Percentiles rank a stretch among this genome's conserved stretches.
These are phyloP conservation scores for Gobio occitaniae DNA, from an alignment of 2,797 vertebrate genomes.

Conservation along the genomic window DNA sequence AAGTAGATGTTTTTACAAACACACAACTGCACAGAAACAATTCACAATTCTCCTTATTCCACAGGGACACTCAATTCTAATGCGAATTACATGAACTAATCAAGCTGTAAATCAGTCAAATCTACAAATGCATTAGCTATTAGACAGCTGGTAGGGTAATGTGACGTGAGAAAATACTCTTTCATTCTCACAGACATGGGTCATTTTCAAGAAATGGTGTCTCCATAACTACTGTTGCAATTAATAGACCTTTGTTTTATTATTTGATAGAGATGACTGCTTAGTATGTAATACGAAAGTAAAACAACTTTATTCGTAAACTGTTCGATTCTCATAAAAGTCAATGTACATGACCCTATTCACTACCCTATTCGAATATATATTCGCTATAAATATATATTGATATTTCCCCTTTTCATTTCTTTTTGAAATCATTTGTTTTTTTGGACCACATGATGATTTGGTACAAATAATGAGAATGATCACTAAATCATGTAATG, in stretches of 20 bases:
- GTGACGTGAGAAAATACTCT: constrained; percentile 9
- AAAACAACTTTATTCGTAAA: not conserved
- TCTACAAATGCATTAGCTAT: constrained; percentile 38
- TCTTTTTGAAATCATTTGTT: not conserved
- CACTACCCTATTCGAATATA: too few relatives aligned
- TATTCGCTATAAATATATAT: too few relatives aligned
- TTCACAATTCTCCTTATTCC: constrained; percentile 13
- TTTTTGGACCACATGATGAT: not conserved
- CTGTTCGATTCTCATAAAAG: not conserved
- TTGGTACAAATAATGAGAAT: not conserved
- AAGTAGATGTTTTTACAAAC: constrained; percentile 13
- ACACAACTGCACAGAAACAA: constrained; percentile 15
- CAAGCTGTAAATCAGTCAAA: constrained; percentile 18
- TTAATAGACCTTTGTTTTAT: not conserved
- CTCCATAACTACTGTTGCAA: not conserved
- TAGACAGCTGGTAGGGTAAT: not conserved
- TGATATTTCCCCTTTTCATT: not conserved
- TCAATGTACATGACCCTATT: not conserved
- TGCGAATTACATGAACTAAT: constrained; percentile 26
- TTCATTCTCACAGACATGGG: not conserved
- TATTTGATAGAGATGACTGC: not conserved
- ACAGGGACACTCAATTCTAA: constrained; percentile 18
- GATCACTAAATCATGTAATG: not conserved
- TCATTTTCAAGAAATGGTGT: constrained; percentile 12
- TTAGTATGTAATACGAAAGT: not conserved